Evolutionary conservation across 2,888 invertebrate genomes (phyloP).

Genomic region (Hypomecis atomaria): DNA sequence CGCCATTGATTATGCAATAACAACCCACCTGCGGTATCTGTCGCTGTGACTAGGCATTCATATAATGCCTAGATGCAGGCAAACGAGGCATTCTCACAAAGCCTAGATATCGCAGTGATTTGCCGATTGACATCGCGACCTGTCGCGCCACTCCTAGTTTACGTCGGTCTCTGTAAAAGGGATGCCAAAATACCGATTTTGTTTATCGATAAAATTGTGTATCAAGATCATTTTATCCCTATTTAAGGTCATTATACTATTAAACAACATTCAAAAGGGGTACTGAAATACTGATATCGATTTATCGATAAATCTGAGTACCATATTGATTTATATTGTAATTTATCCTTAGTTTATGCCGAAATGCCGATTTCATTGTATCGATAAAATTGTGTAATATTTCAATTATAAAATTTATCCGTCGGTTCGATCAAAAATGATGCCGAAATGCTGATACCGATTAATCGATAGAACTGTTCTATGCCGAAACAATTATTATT

Average conservation of each 20-base stretch:
- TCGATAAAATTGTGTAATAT: neutral
- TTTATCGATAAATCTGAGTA: too few relatives aligned
- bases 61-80: conserved; percentile 33
- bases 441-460: too few relatives aligned
- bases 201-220: neutral
- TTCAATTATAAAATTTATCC: too few relatives aligned
- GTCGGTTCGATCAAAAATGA: too few relatives aligned
- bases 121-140: conserved; percentile 43
- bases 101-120: conserved; percentile 34
- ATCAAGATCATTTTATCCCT: too few relatives aligned
- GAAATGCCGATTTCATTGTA: neutral
- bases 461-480: too few relatives aligned
- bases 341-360: neutral
- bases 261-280: too few relatives aligned
- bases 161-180: conserved; percentile 10
- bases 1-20: neutral
- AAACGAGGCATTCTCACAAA: conserved; percentile 30
- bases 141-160: conserved; percentile 35
- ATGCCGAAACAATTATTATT: too few relatives aligned
- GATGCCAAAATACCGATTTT: neutral
- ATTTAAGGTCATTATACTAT: too few relatives aligned
- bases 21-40: conserved; percentile 27
- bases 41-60: conserved; percentile 23
- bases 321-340: too few relatives aligned
- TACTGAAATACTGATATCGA: too few relatives aligned